These are phyloP conservation scores for Limosa lapponica DNA, from an alignment of 2,797 vertebrate genomes.

Conservation along the genomic window DNA sequence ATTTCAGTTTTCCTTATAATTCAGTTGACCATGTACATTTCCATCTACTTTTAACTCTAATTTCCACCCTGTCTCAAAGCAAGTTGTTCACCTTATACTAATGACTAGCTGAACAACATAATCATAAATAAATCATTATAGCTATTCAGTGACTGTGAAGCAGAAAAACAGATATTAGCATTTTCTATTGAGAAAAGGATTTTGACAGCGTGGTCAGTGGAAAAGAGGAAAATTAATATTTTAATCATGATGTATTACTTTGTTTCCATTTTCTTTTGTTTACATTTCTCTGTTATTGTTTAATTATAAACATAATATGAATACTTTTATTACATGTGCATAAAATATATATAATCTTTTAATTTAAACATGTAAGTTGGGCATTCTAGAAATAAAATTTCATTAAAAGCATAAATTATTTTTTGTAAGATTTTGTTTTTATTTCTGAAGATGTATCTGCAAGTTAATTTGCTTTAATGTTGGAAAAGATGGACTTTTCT, in stretches of 20 bases:
- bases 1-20: not conserved
- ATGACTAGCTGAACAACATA: not conserved
- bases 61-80: not conserved
- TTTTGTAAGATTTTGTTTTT: not conserved
- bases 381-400: not conserved
- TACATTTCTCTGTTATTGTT: not conserved
- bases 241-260: not conserved
- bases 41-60: not conserved
- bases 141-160: not conserved
- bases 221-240: not conserved
- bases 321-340: not conserved
- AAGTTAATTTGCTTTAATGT: not conserved
- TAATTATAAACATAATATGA: not conserved
- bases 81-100: not conserved
- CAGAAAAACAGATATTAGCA: not conserved
- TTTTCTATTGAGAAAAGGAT: not conserved
- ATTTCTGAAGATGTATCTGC: not conserved
- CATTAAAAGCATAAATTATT: not conserved
- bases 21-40: not conserved
- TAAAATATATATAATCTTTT: not conserved
- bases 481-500: not conserved
- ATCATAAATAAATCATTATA: not conserved
- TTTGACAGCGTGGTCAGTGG: not conserved
- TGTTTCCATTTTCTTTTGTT: not conserved
- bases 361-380: not conserved